phyloP scores from a whole-genome alignment of 2,888 invertebrate genomes.

The Drosophila anomalata region DNA sequence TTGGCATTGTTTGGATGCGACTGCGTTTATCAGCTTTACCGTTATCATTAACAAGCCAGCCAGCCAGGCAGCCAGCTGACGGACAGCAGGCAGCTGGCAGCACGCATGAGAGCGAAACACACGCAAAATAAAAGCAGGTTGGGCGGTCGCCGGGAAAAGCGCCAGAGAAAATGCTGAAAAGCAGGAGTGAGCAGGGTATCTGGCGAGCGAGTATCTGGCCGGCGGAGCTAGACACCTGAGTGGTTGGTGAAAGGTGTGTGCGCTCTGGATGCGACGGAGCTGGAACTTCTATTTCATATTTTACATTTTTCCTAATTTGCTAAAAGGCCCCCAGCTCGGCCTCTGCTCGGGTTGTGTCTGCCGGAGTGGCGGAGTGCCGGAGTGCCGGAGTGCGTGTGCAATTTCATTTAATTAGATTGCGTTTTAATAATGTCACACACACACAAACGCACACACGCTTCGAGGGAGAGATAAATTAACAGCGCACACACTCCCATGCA shows the following conservation, averaged over 20 bases:
- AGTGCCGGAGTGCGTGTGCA: constrained; percentile 52
- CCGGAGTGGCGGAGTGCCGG: constrained; percentile 21
- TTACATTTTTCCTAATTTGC: constrained; percentile 74
- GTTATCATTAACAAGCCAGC: constrained; percentile 71
- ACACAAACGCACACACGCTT: constrained; percentile 9
- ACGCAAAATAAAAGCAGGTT: constrained; percentile 46
- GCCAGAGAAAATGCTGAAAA: neutral
- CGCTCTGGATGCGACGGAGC: constrained; percentile 61
- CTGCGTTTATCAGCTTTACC: constrained; percentile 68
- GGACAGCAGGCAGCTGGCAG: constrained; percentile 57
- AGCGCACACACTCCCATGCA: constrained; percentile 11
- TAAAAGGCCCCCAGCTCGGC: constrained; percentile 54
- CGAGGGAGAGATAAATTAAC: constrained; percentile 20
- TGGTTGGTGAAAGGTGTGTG: constrained; percentile 69
- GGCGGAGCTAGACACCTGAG: constrained; percentile 26
- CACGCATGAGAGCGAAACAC: constrained; percentile 63
- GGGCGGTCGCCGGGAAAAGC: neutral
- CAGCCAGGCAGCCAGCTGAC: constrained; percentile 52
- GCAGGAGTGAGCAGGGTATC: neutral
- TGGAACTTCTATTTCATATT: constrained; percentile 67
- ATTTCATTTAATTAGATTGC: constrained; percentile 77
- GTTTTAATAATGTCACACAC: constrained; percentile 68
- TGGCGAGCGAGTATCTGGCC: neutral
- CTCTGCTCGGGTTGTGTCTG: neutral
- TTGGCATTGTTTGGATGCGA: constrained; percentile 43